Evolutionary conservation across 2,888 invertebrate genomes (phyloP).

Genomic region (Acrobasis repandana): DNA sequence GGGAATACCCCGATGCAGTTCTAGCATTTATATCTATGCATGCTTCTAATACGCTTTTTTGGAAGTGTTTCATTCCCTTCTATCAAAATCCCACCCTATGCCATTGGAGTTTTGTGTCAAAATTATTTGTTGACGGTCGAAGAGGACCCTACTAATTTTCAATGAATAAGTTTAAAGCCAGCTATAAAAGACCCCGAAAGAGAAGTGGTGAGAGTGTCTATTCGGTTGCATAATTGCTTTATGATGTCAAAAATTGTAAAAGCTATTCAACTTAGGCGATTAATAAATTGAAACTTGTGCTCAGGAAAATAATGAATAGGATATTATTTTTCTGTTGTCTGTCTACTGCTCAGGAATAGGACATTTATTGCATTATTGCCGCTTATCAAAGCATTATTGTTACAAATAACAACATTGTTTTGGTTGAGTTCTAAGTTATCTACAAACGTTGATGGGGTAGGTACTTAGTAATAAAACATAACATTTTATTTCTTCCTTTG

Average conservation of each 20-base stretch:
- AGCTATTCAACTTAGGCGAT: background rate
- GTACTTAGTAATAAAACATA: background rate
- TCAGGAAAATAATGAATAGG: background rate
- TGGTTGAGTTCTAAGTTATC: background rate
- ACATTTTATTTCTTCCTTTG: constrained; percentile 10
- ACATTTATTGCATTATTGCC: background rate
- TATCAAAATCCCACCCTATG: constrained; percentile 37
- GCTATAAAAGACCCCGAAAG: constrained; percentile 50
- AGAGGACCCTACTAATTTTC: constrained; percentile 41
- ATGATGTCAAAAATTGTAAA: constrained; percentile 14
- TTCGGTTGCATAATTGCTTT: constrained; percentile 40
- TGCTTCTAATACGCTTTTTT: constrained; percentile 20
- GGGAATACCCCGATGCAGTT: constrained; percentile 55
- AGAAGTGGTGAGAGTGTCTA: constrained; percentile 39
- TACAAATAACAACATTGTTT: background rate
- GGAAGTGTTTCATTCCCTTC: background rate
- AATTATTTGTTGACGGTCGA: constrained; percentile 26
- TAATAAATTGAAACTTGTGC: background rate
- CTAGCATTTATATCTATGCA: constrained; percentile 28
- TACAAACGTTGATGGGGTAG: background rate
- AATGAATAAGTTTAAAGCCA: constrained; percentile 52
- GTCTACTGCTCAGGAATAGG: background rate
- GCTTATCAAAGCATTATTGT: background rate
- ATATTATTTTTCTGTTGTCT: background rate
- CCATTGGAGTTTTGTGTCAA: constrained; percentile 25